phyloP scores from a whole-genome alignment of 1,140 invertebrate species.

The Ceratitis capitata region DNA sequence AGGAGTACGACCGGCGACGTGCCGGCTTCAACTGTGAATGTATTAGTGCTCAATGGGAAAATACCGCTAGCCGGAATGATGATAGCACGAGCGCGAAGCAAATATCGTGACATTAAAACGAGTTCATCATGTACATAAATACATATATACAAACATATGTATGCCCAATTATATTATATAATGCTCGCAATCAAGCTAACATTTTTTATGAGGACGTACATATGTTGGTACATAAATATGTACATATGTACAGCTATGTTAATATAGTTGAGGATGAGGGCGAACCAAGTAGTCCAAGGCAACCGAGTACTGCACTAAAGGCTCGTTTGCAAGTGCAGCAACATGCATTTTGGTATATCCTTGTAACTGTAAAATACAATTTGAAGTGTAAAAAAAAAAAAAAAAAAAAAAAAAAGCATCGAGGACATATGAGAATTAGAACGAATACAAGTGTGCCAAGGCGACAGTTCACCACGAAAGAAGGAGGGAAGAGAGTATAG shows the following conservation, averaged over 20 bases:
- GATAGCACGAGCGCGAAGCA: not conserved
- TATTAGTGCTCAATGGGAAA: conserved; percentile 53
- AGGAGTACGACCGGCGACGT: conserved; percentile 61
- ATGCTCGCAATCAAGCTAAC: no score
- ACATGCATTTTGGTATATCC: not conserved
- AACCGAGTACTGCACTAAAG: not conserved
- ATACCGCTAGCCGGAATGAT: conserved; percentile 17
- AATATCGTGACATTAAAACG: conserved; percentile 32
- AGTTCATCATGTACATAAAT: not conserved
- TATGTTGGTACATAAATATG: not conserved
- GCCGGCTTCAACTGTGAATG: conserved; percentile 62
- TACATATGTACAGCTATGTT: not conserved
- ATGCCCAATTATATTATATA: not conserved
- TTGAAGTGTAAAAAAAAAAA: not conserved
- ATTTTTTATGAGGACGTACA: no score
- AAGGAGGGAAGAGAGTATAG: not conserved
- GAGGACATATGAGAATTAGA: not conserved
- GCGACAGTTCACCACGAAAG: not conserved
- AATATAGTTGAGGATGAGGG: not conserved
- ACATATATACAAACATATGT: not conserved
- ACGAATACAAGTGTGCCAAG: not conserved
- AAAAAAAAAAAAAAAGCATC: not conserved
- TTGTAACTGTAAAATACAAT: not conserved
- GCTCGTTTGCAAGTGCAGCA: not conserved
- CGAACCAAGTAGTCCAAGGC: not conserved